Evolutionary conservation across 2,113 vertebrate species (phyloP).

Genomic region (Coregonus clupeaformis): DNA sequence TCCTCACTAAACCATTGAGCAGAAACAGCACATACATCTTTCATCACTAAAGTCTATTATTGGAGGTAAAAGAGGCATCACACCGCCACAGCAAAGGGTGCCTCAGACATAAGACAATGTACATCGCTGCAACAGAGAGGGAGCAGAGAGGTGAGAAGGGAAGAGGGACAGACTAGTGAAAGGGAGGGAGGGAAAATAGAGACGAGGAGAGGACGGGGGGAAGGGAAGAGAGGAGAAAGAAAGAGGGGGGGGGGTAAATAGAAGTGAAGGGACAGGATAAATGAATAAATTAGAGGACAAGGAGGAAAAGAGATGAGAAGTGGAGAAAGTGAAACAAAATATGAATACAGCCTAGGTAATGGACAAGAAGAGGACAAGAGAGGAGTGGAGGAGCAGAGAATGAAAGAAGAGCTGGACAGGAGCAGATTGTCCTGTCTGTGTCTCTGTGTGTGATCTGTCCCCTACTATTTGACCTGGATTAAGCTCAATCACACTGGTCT

Average conservation of each 20-base stretch:
- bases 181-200: background rate
- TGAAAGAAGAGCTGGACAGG: background rate
- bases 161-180: background rate
- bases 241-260: background rate
- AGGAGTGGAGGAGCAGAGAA: no score
- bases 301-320: no score
- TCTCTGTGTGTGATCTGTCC: background rate
- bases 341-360: no score
- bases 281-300: background rate
- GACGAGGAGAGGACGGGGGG: background rate
- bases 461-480: background rate
- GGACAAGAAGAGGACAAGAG: background rate
- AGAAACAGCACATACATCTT: no score
- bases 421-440: no score
- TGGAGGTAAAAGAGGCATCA: no score
- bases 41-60: no score
- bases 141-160: background rate
- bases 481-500: background rate
- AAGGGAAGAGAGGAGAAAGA: slow-evolving; percentile 1
- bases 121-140: background rate
- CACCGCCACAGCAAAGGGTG: background rate
- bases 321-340: no score
- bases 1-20: no score
- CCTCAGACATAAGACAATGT: slow-evolving; percentile 1
- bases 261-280: background rate